Conservation (phyloP, 1,140 invertebrate genomes). For the Hylaeus volcanicus region DNA sequence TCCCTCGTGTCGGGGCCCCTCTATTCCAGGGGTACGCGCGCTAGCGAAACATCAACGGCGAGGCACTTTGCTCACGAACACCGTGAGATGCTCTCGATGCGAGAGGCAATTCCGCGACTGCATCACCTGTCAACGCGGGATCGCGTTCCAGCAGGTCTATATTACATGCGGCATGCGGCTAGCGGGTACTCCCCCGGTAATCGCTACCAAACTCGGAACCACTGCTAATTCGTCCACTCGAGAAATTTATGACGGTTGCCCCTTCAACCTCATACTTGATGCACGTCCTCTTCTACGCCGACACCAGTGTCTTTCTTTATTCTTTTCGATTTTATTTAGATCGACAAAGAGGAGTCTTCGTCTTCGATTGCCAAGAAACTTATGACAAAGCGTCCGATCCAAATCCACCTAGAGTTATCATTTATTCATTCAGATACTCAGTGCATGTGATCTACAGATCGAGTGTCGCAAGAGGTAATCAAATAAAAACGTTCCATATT, state of each 20-base stretch:
- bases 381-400: too few relatives aligned
- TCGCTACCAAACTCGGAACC: conserved; percentile 8
- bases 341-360: too few relatives aligned
- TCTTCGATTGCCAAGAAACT: too few relatives aligned
- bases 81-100: conserved; percentile 50
- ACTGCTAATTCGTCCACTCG: conserved; percentile 18
- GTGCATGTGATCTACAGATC: too few relatives aligned
- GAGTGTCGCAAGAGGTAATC: too few relatives aligned
- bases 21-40: not conserved
- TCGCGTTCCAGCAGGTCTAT: conserved; percentile 67
- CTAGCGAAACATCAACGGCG: conserved; percentile 48
- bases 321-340: too few relatives aligned
- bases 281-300: too few relatives aligned
- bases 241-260: conserved; percentile 31
- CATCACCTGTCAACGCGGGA: conserved; percentile 70
- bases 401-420: too few relatives aligned
- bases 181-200: conserved; percentile 12
- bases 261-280: too few relatives aligned
- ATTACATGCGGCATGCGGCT: conserved; percentile 57
- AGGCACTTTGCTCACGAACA: conserved; percentile 56
- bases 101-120: conserved; percentile 66
- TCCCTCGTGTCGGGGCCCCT: not conserved
- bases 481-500: too few relatives aligned
- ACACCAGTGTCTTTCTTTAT: too few relatives aligned
- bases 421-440: too few relatives aligned